phyloP scores from a whole-genome alignment of 1,140 invertebrate species.

The Leptinotarsa undecemlineata region DNA sequence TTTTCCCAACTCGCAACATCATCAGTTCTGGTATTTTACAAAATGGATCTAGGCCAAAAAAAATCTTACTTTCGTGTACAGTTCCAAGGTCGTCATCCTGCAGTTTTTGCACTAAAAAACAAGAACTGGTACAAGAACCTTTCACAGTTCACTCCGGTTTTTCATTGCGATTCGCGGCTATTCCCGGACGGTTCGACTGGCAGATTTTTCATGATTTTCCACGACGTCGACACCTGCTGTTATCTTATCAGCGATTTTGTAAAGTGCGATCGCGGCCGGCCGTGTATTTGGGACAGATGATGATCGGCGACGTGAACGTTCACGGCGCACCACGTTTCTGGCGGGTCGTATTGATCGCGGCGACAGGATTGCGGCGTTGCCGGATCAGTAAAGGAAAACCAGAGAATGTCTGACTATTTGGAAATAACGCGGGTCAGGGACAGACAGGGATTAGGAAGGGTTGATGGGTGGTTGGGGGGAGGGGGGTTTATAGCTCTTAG shows the following conservation, averaged over 20 bases:
- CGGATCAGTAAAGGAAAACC: too few relatives aligned
- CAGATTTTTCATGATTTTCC: too few relatives aligned
- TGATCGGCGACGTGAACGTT: constrained; percentile 20
- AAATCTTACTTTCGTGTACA: constrained; percentile 59
- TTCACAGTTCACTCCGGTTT: neutral
- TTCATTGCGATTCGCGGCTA: neutral
- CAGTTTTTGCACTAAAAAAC: constrained; percentile 5
- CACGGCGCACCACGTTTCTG: constrained; percentile 33
- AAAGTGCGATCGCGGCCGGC: neutral
- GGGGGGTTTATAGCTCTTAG: too few relatives aligned
- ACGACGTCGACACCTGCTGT: neutral
- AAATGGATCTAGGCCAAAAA: constrained; percentile 19
- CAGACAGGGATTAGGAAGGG: too few relatives aligned
- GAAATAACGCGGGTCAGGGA: too few relatives aligned
- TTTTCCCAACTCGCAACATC: neutral
- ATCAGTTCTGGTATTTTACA: neutral
- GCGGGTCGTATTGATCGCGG: neutral
- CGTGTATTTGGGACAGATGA: neutral
- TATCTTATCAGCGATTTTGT: constrained; percentile 10
- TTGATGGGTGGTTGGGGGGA: too few relatives aligned
- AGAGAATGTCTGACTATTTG: too few relatives aligned
- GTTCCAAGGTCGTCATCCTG: constrained; percentile 59
- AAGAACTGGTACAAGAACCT: neutral
- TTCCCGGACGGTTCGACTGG: too few relatives aligned
- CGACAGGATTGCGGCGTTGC: too few relatives aligned